Percentiles rank a stretch among this genome's conserved stretches.
Evolutionary conservation across 1,140 invertebrate genomes (phyloP).

Genomic region (Tribolium madens): DNA sequence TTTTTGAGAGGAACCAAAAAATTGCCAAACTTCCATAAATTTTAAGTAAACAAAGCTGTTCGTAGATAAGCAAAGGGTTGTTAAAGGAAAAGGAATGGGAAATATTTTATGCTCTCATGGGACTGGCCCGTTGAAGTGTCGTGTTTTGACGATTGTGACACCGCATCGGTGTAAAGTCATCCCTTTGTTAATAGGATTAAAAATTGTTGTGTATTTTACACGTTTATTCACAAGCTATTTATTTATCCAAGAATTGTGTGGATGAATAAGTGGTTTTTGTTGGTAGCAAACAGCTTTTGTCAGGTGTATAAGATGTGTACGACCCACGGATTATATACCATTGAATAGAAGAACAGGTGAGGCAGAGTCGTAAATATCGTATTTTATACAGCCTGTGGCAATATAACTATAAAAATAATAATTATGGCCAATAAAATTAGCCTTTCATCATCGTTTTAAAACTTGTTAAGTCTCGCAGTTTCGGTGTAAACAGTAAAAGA

Average conservation of each 20-base stretch:
- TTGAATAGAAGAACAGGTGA: slow-evolving; percentile 51
- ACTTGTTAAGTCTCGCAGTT: slow-evolving; percentile 48
- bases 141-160: slow-evolving; percentile 22
- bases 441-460: slow-evolving; percentile 54
- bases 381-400: slow-evolving; percentile 50
- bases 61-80: too few species aligned
- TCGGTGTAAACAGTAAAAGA: slow-evolving; percentile 45
- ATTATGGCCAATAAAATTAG: slow-evolving; percentile 55
- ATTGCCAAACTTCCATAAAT: too few species aligned
- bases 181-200: slow-evolving; percentile 44
- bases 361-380: slow-evolving; percentile 48
- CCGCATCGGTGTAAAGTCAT: slow-evolving; percentile 1
- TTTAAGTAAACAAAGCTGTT: too few species aligned
- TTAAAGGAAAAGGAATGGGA: background rate
- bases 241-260: slow-evolving; percentile 46
- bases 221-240: slow-evolving; percentile 42
- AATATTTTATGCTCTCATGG: background rate
- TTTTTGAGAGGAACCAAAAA: too few species aligned
- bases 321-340: slow-evolving; percentile 47
- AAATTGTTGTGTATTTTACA: slow-evolving; percentile 40
- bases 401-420: slow-evolving; percentile 56
- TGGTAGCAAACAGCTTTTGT: slow-evolving; percentile 49
- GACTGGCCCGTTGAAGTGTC: background rate
- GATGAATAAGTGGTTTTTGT: slow-evolving; percentile 45
- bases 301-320: slow-evolving; percentile 49